Evolutionary conservation across 2,888 invertebrate species (phyloP), one percentile per base, ranked within the genome.

Genomic region (Phengaris alcon): DNA sequence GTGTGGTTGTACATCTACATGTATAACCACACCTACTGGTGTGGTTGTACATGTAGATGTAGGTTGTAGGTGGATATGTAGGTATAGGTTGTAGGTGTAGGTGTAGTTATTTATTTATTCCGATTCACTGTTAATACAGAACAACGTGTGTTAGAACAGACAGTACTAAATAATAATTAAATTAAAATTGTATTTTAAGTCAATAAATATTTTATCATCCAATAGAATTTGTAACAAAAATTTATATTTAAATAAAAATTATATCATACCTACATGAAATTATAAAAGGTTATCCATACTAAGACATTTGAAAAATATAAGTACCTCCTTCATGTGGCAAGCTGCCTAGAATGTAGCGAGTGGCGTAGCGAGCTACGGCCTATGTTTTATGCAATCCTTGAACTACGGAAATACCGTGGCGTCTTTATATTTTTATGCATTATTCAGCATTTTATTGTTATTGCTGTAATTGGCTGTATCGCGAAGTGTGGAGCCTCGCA

Each of bases 281-380:
- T 69, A 48, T 9, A 69, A 69, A 48, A 69, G 46, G 13, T 69
- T 69, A 69, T 52, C 10, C 51, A 72, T 35, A 52, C 22, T 54
- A 52, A 72, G 35, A 52, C 46, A 13, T 72, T 72, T 54, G n/a
- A 35, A 72, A 72, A 22, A 64, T 64, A 13, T 64, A 44, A 55
- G 55, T n/a, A 64, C 64, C 12, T 68, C 9, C 68, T 72, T 87
- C 90, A 87, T 89, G 90, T 90, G 90, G 90, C 90, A 90, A 83
- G 79, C 78, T 88, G 90, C 90, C 90, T 89, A 85, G 84, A 83
- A 84, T 82, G 84, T 80, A 80, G 79, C 80, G 79, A 83, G 84
- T 35, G 35, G 35, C 35, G 35, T 87, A 84, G 80, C 77, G 79
- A 76, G 77, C 76, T 74, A 77, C 76, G 77, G 76, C 77, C 78